Percentiles rank a stretch among this genome's conserved stretches.
phyloP scores from a whole-genome alignment of 1,140 invertebrate genomes.

The Caerostris extrusa region DNA sequence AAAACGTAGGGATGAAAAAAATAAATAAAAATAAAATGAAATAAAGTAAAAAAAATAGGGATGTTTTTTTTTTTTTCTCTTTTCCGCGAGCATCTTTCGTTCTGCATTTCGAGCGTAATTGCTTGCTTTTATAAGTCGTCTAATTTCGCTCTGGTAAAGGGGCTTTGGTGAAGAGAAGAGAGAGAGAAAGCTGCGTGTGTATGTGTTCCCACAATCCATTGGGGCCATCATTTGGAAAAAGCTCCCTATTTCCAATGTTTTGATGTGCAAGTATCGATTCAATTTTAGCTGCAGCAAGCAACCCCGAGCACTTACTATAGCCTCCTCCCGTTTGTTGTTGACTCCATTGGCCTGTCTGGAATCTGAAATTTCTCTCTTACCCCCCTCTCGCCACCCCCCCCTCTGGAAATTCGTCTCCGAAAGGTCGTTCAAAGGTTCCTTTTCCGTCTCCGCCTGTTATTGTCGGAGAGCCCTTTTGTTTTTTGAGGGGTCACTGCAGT shows the following conservation, averaged over 20 bases:
- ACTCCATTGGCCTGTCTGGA: slow-evolving; percentile 37
- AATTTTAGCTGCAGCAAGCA: slow-evolving; percentile 61
- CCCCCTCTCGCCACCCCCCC: neutral
- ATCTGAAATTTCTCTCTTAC: slow-evolving; percentile 8
- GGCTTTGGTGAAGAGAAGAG: too few relatives aligned
- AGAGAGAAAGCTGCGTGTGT: neutral
- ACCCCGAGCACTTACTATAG: neutral
- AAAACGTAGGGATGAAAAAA: slow-evolving; percentile 1
- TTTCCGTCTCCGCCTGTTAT: neutral
- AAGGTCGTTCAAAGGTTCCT: neutral
- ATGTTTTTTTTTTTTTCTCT: neutral
- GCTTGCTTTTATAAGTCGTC: slow-evolving; percentile 57
- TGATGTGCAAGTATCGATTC: slow-evolving; percentile 71
- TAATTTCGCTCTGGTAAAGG: slow-evolving; percentile 32
- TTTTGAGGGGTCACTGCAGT: neutral
- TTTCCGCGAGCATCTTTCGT: neutral
- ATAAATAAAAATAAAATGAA: neutral
- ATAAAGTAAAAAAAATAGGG: neutral
- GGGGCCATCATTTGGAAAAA: slow-evolving; percentile 56
- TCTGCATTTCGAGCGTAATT: slow-evolving; percentile 30
- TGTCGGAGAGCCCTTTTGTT: neutral
- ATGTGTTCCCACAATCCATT: slow-evolving; percentile 63
- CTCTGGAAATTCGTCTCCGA: neutral
- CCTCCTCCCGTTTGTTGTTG: slow-evolving; percentile 7
- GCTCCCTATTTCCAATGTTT: slow-evolving; percentile 66